These are phyloP conservation scores for Theonella swinhoei DNA, from an alignment of 37 sponge, comb jelly and placozoan species.

Conservation along the genomic window DNA sequence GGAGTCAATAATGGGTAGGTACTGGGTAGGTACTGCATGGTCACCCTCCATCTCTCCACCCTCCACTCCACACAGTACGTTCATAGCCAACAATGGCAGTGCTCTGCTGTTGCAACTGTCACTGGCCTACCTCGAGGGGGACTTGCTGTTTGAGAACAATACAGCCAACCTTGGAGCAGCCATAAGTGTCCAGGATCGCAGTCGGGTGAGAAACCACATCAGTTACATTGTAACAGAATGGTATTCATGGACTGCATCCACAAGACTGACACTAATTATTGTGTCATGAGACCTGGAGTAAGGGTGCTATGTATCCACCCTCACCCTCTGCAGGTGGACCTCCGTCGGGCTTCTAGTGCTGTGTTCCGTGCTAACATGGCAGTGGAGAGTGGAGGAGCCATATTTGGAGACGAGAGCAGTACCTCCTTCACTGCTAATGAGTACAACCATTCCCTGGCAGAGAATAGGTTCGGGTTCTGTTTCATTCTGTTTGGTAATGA, in stretches of 20 bases:
- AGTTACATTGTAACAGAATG: no score
- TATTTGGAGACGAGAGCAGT: slow-evolving; percentile 65
- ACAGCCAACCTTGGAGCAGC: slow-evolving; percentile 62
- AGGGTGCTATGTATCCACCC: no score
- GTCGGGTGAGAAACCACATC: slow-evolving; percentile 35
- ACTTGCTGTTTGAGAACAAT: slow-evolving; percentile 40
- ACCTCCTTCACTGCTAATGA: slow-evolving; percentile 31
- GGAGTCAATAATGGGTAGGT: background rate
- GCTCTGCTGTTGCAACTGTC: slow-evolving; percentile 51
- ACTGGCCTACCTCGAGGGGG: slow-evolving; percentile 14
- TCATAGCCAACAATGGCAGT: slow-evolving; percentile 59
- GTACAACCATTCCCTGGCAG: slow-evolving; percentile 51
- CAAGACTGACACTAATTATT: no score
- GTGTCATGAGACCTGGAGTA: background rate
- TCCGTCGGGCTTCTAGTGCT: slow-evolving; percentile 19
- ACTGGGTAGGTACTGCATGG: background rate
- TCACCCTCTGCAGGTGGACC: slow-evolving; percentile 55
- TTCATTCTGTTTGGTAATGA: slow-evolving; percentile 75
- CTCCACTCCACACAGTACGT: slow-evolving; percentile 38
- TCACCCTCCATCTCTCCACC: background rate
- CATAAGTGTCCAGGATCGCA: slow-evolving; percentile 42
- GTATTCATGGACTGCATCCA: no score
- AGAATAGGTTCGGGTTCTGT: slow-evolving; percentile 36
- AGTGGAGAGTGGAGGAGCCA: slow-evolving; percentile 60
- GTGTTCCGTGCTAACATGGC: slow-evolving; percentile 54